Conservation (phyloP, 1,140 invertebrate species). For the Drosophila nigrodunni region DNA sequence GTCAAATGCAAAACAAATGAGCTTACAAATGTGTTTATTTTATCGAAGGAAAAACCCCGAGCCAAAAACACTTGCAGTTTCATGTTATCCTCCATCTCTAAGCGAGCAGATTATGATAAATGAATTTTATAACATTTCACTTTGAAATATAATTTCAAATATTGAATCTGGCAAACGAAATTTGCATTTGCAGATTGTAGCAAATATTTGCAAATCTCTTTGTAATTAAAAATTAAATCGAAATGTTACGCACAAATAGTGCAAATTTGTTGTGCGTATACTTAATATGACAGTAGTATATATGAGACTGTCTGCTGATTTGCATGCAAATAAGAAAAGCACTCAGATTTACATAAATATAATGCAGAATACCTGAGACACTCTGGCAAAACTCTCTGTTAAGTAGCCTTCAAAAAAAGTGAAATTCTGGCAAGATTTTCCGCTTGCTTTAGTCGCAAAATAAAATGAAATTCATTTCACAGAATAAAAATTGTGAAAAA, state of each 20-base stretch:
- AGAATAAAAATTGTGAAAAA: constrained; percentile 42
- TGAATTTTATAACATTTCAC: constrained; percentile 1
- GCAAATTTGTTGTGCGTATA: constrained; percentile 12
- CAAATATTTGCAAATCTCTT: constrained; percentile 23
- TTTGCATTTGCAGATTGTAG: constrained; percentile 12
- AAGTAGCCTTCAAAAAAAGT: constrained; percentile 12
- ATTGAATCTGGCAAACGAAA: constrained; percentile 1
- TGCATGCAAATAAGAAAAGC: constrained; percentile 68
- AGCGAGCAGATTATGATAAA: constrained; percentile 15
- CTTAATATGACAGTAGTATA: constrained; percentile 24
- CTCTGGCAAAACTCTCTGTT: constrained; percentile 2
- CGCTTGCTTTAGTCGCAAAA: constrained; percentile 40
- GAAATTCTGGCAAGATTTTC: constrained; percentile 4
- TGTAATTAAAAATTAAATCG: constrained; percentile 17
- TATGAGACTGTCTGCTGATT: constrained; percentile 48
- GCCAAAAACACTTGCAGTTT: neutral
- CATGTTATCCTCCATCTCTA: neutral
- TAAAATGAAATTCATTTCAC: constrained; percentile 68
- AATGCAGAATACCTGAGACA: constrained; percentile 30
- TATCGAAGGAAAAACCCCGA: neutral
- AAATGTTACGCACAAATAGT: constrained; percentile 14
- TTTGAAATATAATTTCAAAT: neutral
- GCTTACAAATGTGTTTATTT: constrained; percentile 34
- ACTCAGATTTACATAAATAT: constrained; percentile 55
- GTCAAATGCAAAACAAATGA: constrained; percentile 39